Base-by-base conservation (phyloP, 2,797 vertebrate species). In the Microctenopoma lineatum region DNA sequence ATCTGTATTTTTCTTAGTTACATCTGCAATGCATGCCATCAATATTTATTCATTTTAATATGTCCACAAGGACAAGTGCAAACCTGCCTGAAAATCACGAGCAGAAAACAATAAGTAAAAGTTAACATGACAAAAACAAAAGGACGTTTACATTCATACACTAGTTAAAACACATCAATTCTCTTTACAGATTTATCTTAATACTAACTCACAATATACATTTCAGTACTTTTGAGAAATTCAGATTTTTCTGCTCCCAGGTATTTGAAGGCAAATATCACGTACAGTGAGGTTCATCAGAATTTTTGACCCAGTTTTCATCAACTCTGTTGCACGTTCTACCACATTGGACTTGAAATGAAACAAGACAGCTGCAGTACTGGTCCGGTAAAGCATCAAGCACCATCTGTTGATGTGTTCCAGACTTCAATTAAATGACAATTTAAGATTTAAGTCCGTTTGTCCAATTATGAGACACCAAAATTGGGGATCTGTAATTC, bases 41-140 rank as follows among this genome's bases (percentile, higher is more conserved):
- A 89, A 84, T 71, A 93, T 89, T 83, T 83, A 86, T 90, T 91
- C 15, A 86, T 85, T 86, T 88, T 39, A 73, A 90, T 70, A 80
- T 70, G 87, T 91, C 89, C 91, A 73, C 48, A 34, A 58, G 90
- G 89, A 92, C 84, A 91, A 94, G 92, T 94, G 93, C 94, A 94
- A 93, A 93, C 81, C 70, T 89, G 89, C 86, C 84, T 87, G 80
- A 89, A 89, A 87, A 88, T 84, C 81, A 80, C 48, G 70, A 87
- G 84, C 75, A 87, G 39, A 83, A 79, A 38, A 75, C 48, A 85
- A 79, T 71, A 86, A 75, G 74, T 73, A 80, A 84, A 82, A 80
- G 70, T 84, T 80, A 70, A 73, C 66, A 84, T 66, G 54, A 84
- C 36, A 45, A 21, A 21, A 21, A 21, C 21, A 21, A 21, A 21